A percentile compares a stretch with the other conserved stretches of the same genome.
phyloP scores from a whole-genome alignment of 2,888 invertebrate species.

The Dromius quadrimaculatus region DNA sequence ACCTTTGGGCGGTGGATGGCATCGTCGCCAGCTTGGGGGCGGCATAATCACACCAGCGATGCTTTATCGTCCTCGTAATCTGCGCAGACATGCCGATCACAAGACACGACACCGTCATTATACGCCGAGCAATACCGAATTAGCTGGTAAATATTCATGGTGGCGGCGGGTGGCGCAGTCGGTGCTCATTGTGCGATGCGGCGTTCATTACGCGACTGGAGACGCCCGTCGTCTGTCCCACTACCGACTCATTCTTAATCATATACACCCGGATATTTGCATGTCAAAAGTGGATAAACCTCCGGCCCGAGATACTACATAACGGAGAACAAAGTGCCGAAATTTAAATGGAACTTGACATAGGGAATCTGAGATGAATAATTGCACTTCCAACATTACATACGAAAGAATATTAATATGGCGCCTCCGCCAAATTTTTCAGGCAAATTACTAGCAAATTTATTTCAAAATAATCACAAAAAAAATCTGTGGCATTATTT shows the following conservation, averaged over 20 bases:
- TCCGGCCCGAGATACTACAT: too few species aligned
- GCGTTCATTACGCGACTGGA: slow-evolving; percentile 60
- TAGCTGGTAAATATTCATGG: slow-evolving; percentile 69
- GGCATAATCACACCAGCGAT: slow-evolving; percentile 61
- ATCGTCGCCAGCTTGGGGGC: slow-evolving; percentile 54
- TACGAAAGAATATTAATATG: too few species aligned
- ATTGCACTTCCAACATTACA: too few species aligned
- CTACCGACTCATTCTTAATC: slow-evolving; percentile 55
- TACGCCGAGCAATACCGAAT: slow-evolving; percentile 63
- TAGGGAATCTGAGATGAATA: too few species aligned
- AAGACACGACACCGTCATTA: slow-evolving; percentile 62
- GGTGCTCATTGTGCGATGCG: slow-evolving; percentile 61
- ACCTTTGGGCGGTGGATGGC: slow-evolving; percentile 36
- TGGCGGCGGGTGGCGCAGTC: slow-evolving; percentile 73
- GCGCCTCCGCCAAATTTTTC: slow-evolving; percentile 1
- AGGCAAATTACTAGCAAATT: too few species aligned
- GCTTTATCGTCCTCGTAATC: slow-evolving; percentile 39
- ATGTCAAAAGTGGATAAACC: slow-evolving; percentile 58
- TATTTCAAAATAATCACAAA: too few species aligned
- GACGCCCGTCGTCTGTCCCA: slow-evolving; percentile 57
- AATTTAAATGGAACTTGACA: too few species aligned
- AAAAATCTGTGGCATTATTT: too few species aligned
- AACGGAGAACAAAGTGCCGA: too few species aligned
- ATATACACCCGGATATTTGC: slow-evolving; percentile 56
- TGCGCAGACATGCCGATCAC: slow-evolving; percentile 51